Conservation (phyloP, 2,888 invertebrate species). For the Acanthosepion lycidas region DNA sequence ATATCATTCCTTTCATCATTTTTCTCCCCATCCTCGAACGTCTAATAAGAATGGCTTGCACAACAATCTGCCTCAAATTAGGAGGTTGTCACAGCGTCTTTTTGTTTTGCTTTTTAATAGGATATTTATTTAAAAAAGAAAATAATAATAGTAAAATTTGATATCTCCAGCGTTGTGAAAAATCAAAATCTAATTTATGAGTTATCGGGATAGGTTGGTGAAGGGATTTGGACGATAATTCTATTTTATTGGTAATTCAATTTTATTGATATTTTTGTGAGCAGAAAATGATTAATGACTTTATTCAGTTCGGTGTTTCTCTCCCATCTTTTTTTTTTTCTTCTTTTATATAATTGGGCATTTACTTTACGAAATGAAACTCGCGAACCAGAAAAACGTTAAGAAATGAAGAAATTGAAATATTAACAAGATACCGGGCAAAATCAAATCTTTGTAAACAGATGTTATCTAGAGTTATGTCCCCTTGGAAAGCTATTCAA, state of each 20-base stretch:
- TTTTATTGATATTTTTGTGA: background rate
- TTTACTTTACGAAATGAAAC: background rate
- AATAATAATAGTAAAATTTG: background rate
- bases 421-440: too few species aligned
- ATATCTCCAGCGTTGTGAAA: background rate
- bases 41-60: background rate
- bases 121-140: background rate
- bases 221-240: background rate
- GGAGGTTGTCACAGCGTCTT: background rate
- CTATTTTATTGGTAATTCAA: constrained; percentile 14
- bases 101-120: background rate
- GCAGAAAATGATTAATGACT: constrained; percentile 9
- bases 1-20: background rate
- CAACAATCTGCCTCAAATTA: constrained; percentile 20
- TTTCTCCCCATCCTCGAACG: background rate
- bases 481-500: too few species aligned
- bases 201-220: background rate
- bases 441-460: too few species aligned
- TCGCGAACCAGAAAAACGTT: background rate
- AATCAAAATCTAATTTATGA: constrained; percentile 2
- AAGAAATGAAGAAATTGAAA: too few species aligned
- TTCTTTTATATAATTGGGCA: background rate
- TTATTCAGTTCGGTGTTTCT: background rate
- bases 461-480: too few species aligned
- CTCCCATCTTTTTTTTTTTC: background rate